These are phyloP conservation scores for Equus przewalskii DNA, from an alignment of 2,113 vertebrate species.

Conservation along the genomic window DNA sequence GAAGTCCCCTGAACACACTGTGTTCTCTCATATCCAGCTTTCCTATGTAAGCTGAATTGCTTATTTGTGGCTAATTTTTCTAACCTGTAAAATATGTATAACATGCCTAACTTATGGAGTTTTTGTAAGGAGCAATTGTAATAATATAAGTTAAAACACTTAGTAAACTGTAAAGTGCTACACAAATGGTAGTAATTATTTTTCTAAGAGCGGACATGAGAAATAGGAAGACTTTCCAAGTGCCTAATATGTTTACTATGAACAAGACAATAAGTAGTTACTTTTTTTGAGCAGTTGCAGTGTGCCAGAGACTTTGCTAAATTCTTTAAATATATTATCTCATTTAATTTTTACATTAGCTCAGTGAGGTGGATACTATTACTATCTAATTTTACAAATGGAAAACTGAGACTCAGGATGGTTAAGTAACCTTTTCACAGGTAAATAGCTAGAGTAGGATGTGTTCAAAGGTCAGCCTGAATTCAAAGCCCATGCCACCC, in stretches of 20 bases:
- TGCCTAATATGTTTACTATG: not conserved
- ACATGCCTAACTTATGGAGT: not conserved
- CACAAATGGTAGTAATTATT: slow-evolving; percentile 19
- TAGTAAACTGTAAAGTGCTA: not conserved
- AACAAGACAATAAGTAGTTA: not conserved
- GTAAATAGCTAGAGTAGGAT: not conserved
- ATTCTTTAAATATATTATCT: not conserved
- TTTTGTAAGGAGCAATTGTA: not conserved
- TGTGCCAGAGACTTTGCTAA: not conserved
- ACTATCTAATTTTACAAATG: not conserved
- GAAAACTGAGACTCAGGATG: not conserved
- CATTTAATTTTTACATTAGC: not conserved
- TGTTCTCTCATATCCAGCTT: not conserved
- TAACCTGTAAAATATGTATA: not conserved
- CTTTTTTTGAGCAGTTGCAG: not conserved
- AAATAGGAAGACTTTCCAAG: not conserved
- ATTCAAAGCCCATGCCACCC: not conserved
- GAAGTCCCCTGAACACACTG: not conserved
- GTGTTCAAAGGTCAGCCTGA: not conserved
- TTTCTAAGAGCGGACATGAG: not conserved
- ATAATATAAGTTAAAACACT: not conserved
- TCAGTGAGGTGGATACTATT: not conserved
- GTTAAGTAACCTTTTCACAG: not conserved
- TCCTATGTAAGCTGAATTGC: not conserved
- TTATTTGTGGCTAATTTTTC: not conserved